Evolutionary conservation across 2,797 vertebrate genomes (phyloP).

Genomic region (Erethizon dorsatum): DNA sequence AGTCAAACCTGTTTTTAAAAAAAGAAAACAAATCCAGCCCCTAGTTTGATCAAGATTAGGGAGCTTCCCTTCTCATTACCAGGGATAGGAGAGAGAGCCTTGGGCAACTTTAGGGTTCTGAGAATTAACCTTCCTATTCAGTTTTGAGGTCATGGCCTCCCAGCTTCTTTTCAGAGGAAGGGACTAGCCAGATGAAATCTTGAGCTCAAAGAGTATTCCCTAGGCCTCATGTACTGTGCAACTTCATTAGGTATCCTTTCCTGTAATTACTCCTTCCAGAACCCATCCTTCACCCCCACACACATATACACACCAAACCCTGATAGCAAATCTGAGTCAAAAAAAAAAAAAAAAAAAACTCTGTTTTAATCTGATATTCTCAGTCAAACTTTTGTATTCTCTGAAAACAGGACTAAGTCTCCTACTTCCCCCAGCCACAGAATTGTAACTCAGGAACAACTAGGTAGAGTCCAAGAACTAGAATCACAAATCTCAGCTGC

Average conservation of each 20-base stretch:
- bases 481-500: constrained; percentile 56
- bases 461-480: constrained; percentile 63
- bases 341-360: background rate
- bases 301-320: background rate
- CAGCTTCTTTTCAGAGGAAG: constrained; percentile 45
- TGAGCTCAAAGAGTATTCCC: background rate
- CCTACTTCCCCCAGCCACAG: background rate
- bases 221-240: background rate
- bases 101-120: background rate
- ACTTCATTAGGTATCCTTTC: constrained; percentile 19
- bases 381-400: constrained; percentile 56
- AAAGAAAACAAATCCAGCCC: constrained; percentile 15
- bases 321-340: background rate
- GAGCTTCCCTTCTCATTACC: background rate
- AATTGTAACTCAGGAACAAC: constrained; percentile 16
- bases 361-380: constrained; percentile 48
- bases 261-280: background rate
- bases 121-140: constrained; percentile 52
- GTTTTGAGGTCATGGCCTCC: constrained; percentile 21
- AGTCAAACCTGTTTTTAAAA: no score
- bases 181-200: constrained; percentile 36
- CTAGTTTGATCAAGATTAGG: constrained; percentile 21
- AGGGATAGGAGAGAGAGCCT: constrained; percentile 32
- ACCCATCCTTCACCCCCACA: background rate
- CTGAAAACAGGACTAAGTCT: constrained; percentile 21